Percentiles rank a stretch among this genome's conserved stretches.
Conservation (phyloP, 2,888 invertebrate species). For the Caenorhabditis sulstoni region DNA sequence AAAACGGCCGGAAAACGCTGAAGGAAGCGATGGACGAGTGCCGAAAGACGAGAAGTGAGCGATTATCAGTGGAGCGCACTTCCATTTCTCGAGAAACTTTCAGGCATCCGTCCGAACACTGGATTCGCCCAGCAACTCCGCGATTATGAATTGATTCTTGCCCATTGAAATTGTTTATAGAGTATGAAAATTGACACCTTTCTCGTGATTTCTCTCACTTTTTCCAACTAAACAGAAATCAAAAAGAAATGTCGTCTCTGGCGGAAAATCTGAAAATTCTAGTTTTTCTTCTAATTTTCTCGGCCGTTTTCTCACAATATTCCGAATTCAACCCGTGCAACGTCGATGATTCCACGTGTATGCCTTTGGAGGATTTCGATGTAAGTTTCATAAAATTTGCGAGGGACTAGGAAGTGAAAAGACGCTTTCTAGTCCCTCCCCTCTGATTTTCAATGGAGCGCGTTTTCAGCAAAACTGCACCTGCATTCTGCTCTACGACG, state of each 20-base stretch:
- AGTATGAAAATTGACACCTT: no score
- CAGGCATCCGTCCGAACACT: constrained; percentile 74
- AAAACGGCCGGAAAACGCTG: constrained; percentile 48
- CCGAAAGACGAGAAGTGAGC: constrained; percentile 39
- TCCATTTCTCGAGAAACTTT: constrained; percentile 22
- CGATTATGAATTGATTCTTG: constrained; percentile 63
- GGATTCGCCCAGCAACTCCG: constrained; percentile 75
- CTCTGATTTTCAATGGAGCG: not conserved
- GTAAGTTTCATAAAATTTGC: no score
- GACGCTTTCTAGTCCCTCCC: no score
- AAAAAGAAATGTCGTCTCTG: no score
- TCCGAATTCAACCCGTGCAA: constrained; percentile 60
- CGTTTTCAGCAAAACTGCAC: constrained; percentile 62
- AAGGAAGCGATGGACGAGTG: constrained; percentile 77
- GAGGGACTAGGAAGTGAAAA: no score
- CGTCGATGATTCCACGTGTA: constrained; percentile 57
- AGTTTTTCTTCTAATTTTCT: constrained; percentile 1
- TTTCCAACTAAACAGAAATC: no score
- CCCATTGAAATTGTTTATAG: not conserved
- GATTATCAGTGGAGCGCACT: not conserved
- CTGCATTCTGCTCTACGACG: constrained; percentile 56
- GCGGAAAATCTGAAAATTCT: not conserved
- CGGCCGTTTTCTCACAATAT: not conserved
- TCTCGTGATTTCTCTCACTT: no score
- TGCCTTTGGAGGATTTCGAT: constrained; percentile 67